Percentiles rank a stretch among this genome's conserved stretches.
Evolutionary conservation across 2,113 vertebrate genomes (phyloP).

Genomic region (Fulica atra): DNA sequence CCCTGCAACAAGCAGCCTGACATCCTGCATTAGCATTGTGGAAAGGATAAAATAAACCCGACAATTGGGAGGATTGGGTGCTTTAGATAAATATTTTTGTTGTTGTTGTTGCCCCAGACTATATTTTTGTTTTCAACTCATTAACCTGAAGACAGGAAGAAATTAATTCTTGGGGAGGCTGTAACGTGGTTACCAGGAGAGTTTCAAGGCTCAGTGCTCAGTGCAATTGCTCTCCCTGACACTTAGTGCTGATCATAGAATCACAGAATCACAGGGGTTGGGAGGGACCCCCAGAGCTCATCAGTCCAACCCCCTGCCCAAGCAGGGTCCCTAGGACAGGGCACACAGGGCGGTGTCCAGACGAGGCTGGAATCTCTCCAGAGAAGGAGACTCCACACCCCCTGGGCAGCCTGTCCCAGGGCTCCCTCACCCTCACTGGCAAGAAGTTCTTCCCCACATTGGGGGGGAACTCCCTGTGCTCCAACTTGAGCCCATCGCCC

Average conservation of each 20-base stretch:
- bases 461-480: too few relatives aligned
- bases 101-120: background rate
- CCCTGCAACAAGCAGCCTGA: background rate
- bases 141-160: background rate
- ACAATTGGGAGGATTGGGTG: background rate
- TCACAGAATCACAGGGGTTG: too few relatives aligned
- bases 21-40: background rate
- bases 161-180: background rate
- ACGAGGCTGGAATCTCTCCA: too few relatives aligned
- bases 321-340: too few relatives aligned
- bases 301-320: too few relatives aligned
- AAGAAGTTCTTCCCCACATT: too few relatives aligned
- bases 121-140: background rate
- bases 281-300: too few relatives aligned
- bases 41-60: background rate
- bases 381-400: too few relatives aligned
- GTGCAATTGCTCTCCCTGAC: background rate
- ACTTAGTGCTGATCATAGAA: background rate
- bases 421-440: too few relatives aligned
- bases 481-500: too few relatives aligned
- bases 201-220: background rate
- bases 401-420: too few relatives aligned
- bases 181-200: background rate
- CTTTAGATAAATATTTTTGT: background rate
- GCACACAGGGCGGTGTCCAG: too few relatives aligned